Conservation (phyloP, 2,113 vertebrate species). For the Sorex fumeus region DNA sequence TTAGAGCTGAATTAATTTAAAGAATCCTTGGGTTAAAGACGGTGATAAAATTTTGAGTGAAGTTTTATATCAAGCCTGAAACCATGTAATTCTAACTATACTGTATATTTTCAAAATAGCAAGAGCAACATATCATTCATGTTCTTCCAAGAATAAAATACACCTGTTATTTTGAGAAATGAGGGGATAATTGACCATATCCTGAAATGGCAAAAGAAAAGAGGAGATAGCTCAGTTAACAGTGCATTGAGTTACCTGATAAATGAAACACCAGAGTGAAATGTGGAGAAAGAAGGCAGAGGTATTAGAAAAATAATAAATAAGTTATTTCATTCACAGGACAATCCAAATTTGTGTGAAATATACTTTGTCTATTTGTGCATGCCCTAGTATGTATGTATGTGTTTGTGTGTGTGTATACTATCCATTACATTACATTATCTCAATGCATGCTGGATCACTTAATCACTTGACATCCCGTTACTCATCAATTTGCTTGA, state of each 20-base stretch:
- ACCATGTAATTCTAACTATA: neutral
- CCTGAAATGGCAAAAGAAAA: conserved; percentile 16
- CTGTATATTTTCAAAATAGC: conserved; percentile 39
- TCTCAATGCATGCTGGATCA: too few species aligned
- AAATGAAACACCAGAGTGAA: neutral
- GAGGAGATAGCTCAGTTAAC: neutral
- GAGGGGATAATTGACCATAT: neutral
- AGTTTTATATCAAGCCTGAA: neutral
- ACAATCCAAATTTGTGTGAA: neutral
- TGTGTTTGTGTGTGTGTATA: neutral
- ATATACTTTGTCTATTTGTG: too few species aligned
- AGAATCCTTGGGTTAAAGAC: neutral
- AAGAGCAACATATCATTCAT: conserved; percentile 20
- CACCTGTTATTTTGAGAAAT: neutral
- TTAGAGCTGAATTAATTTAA: neutral
- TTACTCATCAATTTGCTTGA: too few species aligned
- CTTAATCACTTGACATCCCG: too few species aligned
- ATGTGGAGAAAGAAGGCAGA: neutral
- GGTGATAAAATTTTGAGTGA: neutral
- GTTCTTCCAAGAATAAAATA: neutral
- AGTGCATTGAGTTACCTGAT: neutral
- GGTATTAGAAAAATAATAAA: neutral
- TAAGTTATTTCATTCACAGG: neutral
- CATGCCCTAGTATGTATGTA: neutral
- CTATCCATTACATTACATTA: too few species aligned